Base-by-base conservation (phyloP, 2,113 vertebrate species). In the Leptobrachium leishanense region DNA sequence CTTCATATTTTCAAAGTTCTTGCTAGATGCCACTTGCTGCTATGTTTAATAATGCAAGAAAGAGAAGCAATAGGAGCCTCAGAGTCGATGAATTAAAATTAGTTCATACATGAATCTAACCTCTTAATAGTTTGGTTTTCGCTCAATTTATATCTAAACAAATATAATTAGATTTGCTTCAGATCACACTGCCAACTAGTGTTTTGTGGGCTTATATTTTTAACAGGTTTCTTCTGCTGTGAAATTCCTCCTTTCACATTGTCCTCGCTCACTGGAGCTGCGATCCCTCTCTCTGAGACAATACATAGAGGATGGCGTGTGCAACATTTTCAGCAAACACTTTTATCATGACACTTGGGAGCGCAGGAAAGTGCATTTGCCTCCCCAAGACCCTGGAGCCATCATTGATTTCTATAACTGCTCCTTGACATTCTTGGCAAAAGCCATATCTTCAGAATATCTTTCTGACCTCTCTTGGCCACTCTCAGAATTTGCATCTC, bases 401-500 rank as follows among this genome's bases (percentile, higher is more conserved):
- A 82, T 97, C 77, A 86, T 96, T 70, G 88, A 92, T 55, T 90
- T 98, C 2, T 99, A 97, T 85, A 99, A 99, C 74, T 87, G 90
- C 0, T 88, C 95, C 50, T 83, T 99, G 81, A 84, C 86, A 74
- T 96, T 95, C 74, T 75, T 98, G 8, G 91, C 97, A 0, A 88
- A 90, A 1, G 87, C 86, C 2, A 93, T 92, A 12, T 92, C 96
- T 9, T 95, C 94, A 0, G 87, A 90, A 68, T 90, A 91, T 41
- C 89, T 99, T 2, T 86, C 85, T 43, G 83, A 88, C 64, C 88
- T 97, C 63, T 98, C 96, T 0, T 99, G 96, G 96, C 98, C 97
- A 2, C 87, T 97, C 0, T 81, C 84, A 0, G 97, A 99, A 81
- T 98, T 98, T 80, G 90, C 88, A 6, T 83, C 90, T 71, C 88